A percentile compares a stretch with the other conserved stretches of the same genome.
These are phyloP conservation scores for Pyrgilauda ruficollis DNA, from an alignment of 2,113 vertebrate species.

Conservation along the genomic window DNA sequence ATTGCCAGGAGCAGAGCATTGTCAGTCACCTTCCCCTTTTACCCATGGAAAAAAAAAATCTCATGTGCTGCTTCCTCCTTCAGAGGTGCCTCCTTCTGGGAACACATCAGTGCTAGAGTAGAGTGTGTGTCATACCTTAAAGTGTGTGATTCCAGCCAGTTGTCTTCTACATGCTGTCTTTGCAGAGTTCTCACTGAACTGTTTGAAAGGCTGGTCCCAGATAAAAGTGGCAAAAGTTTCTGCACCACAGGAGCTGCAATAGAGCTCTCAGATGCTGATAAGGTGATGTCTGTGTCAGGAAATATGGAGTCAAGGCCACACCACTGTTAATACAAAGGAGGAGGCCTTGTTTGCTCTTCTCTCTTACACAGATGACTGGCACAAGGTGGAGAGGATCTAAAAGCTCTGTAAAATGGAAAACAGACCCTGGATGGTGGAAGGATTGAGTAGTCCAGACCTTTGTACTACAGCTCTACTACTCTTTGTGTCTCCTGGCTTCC, in stretches of 20 bases:
- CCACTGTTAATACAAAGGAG: background rate
- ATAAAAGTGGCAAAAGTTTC: background rate
- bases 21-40: background rate
- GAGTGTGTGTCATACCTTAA: background rate
- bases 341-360: background rate
- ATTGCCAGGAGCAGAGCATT: background rate
- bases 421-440: background rate
- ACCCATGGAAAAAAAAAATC: background rate
- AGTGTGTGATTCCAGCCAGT: background rate
- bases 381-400: background rate
- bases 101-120: rapidly evolving
- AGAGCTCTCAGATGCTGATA: background rate
- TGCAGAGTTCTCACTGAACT: background rate
- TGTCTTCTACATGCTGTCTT: background rate
- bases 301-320: background rate
- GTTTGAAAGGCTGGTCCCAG: background rate
- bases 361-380: background rate
- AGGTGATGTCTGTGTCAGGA: background rate
- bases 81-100: background rate
- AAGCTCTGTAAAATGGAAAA: background rate
- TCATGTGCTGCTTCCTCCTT: background rate
- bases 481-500: background rate
- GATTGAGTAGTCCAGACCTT: background rate
- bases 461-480: background rate
- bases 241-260: background rate